Percentiles rank a stretch among this genome's conserved stretches.
Conservation (phyloP, 2,888 invertebrate species). For the Apamea sordens region DNA sequence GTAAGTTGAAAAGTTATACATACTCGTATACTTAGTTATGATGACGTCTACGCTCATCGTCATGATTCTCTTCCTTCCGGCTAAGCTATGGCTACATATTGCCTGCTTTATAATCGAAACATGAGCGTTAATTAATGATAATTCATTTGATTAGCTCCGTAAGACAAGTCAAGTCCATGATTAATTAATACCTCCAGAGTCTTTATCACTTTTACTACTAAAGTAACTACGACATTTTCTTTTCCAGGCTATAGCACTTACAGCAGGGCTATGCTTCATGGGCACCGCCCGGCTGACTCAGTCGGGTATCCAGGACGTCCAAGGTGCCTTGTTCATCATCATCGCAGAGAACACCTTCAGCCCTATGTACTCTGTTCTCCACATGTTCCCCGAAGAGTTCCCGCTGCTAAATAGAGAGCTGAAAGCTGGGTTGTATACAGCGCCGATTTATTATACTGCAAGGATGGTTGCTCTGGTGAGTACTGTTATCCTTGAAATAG, state of each 20-base stretch:
- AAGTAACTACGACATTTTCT: neutral
- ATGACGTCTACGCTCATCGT: neutral
- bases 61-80: neutral
- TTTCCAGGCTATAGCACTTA: conserved; percentile 92
- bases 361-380: conserved; percentile 97
- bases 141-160: neutral
- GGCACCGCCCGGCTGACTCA: conserved; percentile 94
- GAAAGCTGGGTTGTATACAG: conserved; percentile 95
- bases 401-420: conserved; percentile 95
- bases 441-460: conserved; percentile 94
- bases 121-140: neutral
- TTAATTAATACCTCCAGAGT: neutral
- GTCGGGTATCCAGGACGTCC: conserved; percentile 95
- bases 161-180: neutral
- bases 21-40: neutral
- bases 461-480: conserved; percentile 94
- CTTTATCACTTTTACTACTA: neutral
- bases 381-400: conserved; percentile 94
- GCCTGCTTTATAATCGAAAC: neutral
- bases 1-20: conserved; percentile 88
- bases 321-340: conserved; percentile 96
- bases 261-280: conserved; percentile 96
- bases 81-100: neutral
- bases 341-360: conserved; percentile 97
- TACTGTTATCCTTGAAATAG: neutral